Evolutionary conservation across 2,888 invertebrate species (phyloP).

Genomic region (Eristalis arbustorum): DNA sequence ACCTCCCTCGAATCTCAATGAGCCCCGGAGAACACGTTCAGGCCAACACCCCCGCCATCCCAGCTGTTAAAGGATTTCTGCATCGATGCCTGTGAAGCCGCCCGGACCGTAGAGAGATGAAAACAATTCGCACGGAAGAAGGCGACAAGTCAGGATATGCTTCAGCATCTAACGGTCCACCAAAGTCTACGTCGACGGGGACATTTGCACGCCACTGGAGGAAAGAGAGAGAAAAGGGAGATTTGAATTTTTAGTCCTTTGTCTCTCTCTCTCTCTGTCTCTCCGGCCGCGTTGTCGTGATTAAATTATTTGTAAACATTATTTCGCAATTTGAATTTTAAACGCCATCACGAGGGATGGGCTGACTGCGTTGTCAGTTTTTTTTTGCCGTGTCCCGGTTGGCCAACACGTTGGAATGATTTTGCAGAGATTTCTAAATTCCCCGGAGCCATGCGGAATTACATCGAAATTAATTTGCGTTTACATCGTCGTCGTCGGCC

Average conservation of each 20-base stretch:
- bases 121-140: conserved; percentile 30
- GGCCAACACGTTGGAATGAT: conserved; percentile 11
- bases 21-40: conserved; percentile 16
- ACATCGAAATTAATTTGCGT: conserved; percentile 63
- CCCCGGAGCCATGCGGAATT: conserved; percentile 40
- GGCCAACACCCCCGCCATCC: background rate
- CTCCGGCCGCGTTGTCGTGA: conserved; percentile 9
- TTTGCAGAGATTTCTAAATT: conserved; percentile 36
- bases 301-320: conserved; percentile 67
- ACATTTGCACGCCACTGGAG: conserved; percentile 39
- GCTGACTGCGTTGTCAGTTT: background rate
- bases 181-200: conserved; percentile 39
- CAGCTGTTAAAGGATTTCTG: conserved; percentile 58
- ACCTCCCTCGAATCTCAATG: conserved; percentile 20
- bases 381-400: conserved; percentile 20
- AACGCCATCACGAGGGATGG: conserved; percentile 20
- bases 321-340: conserved; percentile 66
- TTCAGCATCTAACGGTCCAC: conserved; percentile 16
- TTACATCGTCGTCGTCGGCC: conserved; percentile 35
- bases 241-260: conserved; percentile 40
- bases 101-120: conserved; percentile 1
- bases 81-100: conserved; percentile 39
- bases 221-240: conserved; percentile 49
- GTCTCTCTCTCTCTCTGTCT: background rate
- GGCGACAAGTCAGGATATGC: background rate